These are phyloP conservation scores for Serranochromis macrocephalus DNA, from an alignment of 2,113 vertebrate genomes.

Conservation along the genomic window DNA sequence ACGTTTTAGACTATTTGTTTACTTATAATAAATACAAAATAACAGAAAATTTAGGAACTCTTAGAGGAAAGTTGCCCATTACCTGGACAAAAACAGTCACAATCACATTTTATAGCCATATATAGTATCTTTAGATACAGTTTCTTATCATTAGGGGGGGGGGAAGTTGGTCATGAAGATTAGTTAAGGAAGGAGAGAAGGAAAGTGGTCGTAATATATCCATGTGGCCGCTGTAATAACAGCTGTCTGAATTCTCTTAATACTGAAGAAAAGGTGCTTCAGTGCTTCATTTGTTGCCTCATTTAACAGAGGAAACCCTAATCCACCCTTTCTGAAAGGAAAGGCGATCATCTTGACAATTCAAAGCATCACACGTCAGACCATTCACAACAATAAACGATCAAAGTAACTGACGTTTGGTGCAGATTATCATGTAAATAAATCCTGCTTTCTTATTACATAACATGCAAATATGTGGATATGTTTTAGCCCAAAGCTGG, in stretches of 20 bases:
- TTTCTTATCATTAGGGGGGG: not conserved
- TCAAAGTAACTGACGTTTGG: not conserved
- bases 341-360: not conserved
- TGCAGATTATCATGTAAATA: not conserved
- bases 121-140: not conserved
- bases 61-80: not conserved
- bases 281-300: not conserved
- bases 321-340: not conserved
- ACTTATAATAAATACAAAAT: not conserved
- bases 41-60: not conserved
- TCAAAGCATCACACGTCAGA: not conserved
- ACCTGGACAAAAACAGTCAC: not conserved
- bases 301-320: not conserved
- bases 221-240: accelerated
- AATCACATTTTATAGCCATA: not conserved
- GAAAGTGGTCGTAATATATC: not conserved
- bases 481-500: not conserved
- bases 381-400: not conserved
- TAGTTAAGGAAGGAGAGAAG: not conserved
- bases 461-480: not conserved
- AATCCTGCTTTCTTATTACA: not conserved
- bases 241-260: not conserved
- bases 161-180: not conserved
- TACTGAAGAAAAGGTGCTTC: not conserved
- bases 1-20: not conserved